phyloP scores from a whole-genome alignment of 1,140 invertebrate genomes.

The Anastrepha ludens region DNA sequence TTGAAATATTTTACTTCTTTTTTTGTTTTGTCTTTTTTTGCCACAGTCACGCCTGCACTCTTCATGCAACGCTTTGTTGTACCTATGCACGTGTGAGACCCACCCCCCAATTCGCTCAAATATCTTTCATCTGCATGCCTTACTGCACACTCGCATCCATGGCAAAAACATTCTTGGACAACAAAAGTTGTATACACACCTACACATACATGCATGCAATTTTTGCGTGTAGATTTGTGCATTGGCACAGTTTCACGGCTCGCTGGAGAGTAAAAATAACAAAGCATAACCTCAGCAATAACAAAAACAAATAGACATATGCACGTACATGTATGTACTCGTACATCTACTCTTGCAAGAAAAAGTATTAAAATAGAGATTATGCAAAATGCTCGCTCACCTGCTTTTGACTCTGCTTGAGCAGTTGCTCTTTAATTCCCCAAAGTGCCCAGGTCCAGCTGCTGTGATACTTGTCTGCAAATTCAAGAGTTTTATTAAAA shows the following conservation, averaged over 20 bases:
- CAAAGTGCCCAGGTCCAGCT: background rate
- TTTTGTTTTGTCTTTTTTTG: background rate
- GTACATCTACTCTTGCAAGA: background rate
- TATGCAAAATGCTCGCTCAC: background rate
- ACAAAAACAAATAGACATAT: constrained; percentile 16
- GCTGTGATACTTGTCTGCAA: background rate
- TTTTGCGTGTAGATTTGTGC: constrained; percentile 41
- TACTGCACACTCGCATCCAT: background rate
- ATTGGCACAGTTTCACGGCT: constrained; percentile 38
- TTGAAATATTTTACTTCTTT: constrained; percentile 5
- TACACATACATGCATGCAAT: background rate
- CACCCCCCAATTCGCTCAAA: too few relatives aligned
- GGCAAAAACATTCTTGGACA: constrained; percentile 2
- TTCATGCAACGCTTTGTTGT: background rate
- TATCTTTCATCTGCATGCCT: background rate
- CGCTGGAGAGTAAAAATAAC: constrained; percentile 43
- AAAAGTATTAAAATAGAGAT: constrained; percentile 10
- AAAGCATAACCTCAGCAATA: background rate
- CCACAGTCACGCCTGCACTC: constrained; percentile 1
- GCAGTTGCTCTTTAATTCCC: constrained; percentile 38
- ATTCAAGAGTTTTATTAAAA: background rate
- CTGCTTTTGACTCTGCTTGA: constrained; percentile 27
- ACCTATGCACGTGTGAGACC: too few relatives aligned
- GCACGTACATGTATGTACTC: background rate
- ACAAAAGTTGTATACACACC: background rate